A percentile compares a stretch with the other conserved stretches of the same genome.
Evolutionary conservation across 2,113 vertebrate genomes (phyloP).

Genomic region (Poicephalus meyeri): DNA sequence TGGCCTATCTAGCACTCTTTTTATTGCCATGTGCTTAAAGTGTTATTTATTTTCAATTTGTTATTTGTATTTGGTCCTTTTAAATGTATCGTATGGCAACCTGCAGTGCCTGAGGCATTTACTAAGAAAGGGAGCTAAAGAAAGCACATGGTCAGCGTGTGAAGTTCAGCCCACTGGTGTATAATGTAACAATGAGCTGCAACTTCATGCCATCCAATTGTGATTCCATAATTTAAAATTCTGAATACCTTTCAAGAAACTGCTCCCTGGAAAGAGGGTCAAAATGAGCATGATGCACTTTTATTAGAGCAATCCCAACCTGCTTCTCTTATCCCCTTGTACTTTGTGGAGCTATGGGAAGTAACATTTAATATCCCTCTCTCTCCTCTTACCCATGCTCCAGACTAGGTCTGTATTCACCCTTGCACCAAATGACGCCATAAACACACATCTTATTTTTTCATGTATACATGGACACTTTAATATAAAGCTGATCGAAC

Average conservation of each 20-base stretch:
- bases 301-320: not conserved
- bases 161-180: not conserved
- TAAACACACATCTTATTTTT: not conserved
- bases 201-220: not conserved
- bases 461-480: not conserved
- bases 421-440: not conserved
- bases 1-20: not conserved
- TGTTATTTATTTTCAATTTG: not conserved
- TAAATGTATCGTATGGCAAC: not conserved
- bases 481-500: not conserved
- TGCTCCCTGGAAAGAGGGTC: not conserved
- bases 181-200: not conserved
- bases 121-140: not conserved
- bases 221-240: not conserved
- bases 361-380: not conserved
- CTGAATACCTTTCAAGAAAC: not conserved
- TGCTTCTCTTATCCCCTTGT: not conserved
- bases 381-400: not conserved
- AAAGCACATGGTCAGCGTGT: not conserved
- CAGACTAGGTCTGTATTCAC: not conserved
- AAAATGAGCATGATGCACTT: not conserved
- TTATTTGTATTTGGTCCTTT: not conserved
- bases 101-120: not conserved
- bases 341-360: not conserved
- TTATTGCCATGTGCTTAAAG: not conserved